Evolutionary conservation across 2,113 vertebrate genomes (phyloP), one percentile per base, ranked within the genome.

Genomic region (Podarcis raffonei): DNA sequence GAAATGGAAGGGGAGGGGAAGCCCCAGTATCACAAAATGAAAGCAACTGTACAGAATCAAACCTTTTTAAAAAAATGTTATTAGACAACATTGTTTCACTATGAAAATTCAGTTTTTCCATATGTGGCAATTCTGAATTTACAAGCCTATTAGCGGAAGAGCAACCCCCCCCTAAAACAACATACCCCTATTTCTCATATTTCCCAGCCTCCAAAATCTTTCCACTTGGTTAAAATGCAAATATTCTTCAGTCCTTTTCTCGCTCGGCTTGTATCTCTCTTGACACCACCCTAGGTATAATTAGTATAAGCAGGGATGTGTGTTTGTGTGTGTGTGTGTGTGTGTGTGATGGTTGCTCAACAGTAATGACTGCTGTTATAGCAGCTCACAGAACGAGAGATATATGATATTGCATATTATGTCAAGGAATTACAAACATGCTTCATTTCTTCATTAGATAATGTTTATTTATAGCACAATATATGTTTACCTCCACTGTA

Each of bases 381-480:
- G 95, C 94, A 95, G 89, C 92, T 93, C 84, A 81, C 92, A 92
- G 90, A 91, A 93, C 89, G 83, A 94, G 87, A 96, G 95, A 96
- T 96, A 95, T 96, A 96, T 88, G 92, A 91, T 96, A 93, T 94
- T 90, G 91, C 94, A 91, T 1, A 91, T 92, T 93, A 94, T 91
- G 92, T 93, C 92, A 93, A 95, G 92, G 94, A 90, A 95, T 96
- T 96, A 97, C 95, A 96, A 96, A 96, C 94, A 95, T 85, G 92
- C 91, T 96, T 97, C 94, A 93, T 96, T 97, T 97, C 95, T 97
- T 97, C 96, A 97, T 97, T 96, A 97, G 96, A 97, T 93, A 93
- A 97, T 96, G 95, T 96, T 97, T 97, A 97, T 97, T 97, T 97
- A 96, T 97, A 94, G 94, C 93, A 92, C 92, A 94, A 94, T 96